Base-by-base conservation (phyloP, 1,140 invertebrate species). In the Scylla paramamosain region DNA sequence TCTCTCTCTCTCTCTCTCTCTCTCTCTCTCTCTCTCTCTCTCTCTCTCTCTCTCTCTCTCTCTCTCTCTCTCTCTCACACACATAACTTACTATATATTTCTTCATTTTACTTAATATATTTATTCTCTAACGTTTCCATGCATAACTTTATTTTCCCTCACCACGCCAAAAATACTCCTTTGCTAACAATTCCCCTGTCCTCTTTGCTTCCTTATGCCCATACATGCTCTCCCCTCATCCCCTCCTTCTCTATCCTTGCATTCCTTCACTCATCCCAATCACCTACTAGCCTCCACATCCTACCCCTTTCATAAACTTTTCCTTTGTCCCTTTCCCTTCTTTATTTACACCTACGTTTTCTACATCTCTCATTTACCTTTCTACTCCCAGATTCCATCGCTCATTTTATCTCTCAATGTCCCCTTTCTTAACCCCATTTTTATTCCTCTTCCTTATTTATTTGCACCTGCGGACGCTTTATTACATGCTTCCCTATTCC, bases 1-100 rank as follows among this genome's bases (percentile, higher is more conserved):
- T 45, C 87, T 89, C 87, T 89, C 39, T 28, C 87, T 46, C 14
- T 29, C 39, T 77, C 67, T 77, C 67, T 77, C 67, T 77, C 67
- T 77, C 67, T 77, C 67, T 77, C 67, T n/a, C 28, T 29, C 31
- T 25, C 25, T 77, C 6, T 77, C 52, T 77, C 20, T 32, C 20
- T 25, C 52, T 32, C 28, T 91, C 89, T 91, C 89, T n/a, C 46
- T 67, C 28, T 29, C 31, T 25, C 25, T 77, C 6, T 77, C 52
- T 77, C 20, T 32, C 20, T 25, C 52, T 32, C 28, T 91, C 89
- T 91, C 89, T n/a, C 46, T 31, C 12, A 28, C 31, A 28, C 59
- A 29, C 25, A 25, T 52, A 25, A 32, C 87, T 91, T 28, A 46
- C 46, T 25, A 25, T n/a, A 25, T 52, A 39, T 77, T 77, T 77